These are phyloP conservation scores for Stichodactyla mertensii DNA, from an alignment of 64 coral and sea anemone genomes.

Conservation along the genomic window DNA sequence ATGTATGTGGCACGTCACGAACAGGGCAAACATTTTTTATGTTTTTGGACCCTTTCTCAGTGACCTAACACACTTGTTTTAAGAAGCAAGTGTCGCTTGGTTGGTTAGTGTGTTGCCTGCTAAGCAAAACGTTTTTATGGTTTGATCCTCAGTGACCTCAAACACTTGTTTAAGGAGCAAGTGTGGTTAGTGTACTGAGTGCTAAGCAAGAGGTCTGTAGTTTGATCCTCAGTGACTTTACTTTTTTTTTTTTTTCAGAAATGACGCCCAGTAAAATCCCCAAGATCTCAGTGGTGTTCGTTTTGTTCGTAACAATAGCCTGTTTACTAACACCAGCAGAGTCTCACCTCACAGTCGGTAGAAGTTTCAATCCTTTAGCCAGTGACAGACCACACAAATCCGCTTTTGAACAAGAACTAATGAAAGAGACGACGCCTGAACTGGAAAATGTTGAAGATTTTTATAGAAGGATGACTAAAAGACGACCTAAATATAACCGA, in stretches of 20 bases:
- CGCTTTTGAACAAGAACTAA: neutral
- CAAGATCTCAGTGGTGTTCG: neutral
- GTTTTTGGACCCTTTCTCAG: no score
- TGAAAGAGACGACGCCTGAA: neutral
- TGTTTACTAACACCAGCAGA: neutral
- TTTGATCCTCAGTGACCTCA: no score
- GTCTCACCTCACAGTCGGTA: neutral
- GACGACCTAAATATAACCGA: neutral
- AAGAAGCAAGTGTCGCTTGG: neutral
- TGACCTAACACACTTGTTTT: no score
- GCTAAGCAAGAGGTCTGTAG: no score
- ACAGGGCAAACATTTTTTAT: no score
- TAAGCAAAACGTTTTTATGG: neutral
- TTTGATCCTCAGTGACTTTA: neutral
- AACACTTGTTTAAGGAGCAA: neutral
- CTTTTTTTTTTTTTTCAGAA: neutral
- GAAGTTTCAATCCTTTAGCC: constrained; percentile 6
- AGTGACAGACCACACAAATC: neutral
- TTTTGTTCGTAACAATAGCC: neutral
- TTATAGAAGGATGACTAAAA: neutral
- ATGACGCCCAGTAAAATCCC: neutral
- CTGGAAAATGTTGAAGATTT: neutral
- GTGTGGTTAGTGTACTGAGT: no score
- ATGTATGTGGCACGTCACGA: no score
- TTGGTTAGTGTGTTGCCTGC: neutral